Evolutionary conservation across 2,113 vertebrate genomes (phyloP).

Genomic region (Alaudala cheleensis): DNA sequence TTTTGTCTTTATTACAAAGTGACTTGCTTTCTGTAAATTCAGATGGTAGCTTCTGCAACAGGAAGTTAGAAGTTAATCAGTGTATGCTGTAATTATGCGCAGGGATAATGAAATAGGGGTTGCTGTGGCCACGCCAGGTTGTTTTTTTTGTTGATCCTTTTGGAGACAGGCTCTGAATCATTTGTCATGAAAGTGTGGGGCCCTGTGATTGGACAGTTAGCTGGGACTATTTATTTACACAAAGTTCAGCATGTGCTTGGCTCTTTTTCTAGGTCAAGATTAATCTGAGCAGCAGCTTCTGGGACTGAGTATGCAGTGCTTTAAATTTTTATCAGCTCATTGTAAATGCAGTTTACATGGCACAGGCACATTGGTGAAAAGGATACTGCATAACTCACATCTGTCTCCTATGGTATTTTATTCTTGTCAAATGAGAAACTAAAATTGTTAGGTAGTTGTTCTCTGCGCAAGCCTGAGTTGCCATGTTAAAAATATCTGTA

Average conservation of each 20-base stretch:
- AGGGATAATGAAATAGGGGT: background rate
- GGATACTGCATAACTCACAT: background rate
- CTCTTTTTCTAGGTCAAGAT: background rate
- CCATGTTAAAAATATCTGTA: background rate
- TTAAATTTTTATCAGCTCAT: background rate
- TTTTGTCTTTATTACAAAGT: background rate
- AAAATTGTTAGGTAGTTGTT: background rate
- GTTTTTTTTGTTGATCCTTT: accelerated
- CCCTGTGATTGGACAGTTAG: background rate
- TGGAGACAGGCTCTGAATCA: background rate
- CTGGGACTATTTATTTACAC: background rate
- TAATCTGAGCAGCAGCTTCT: background rate
- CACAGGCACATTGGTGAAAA: background rate
- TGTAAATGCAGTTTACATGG: background rate
- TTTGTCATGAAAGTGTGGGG: background rate
- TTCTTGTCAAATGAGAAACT: conserved; percentile 34
- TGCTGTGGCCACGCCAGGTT: background rate
- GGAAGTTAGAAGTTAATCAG: background rate
- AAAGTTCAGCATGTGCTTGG: background rate
- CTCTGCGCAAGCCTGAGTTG: background rate
- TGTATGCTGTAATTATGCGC: background rate
- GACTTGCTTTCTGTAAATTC: background rate
- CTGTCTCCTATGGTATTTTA: background rate
- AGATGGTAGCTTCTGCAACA: background rate
- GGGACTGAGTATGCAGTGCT: background rate